Evolutionary conservation across 2,797 vertebrate genomes (phyloP).

Genomic region (Microtus californicus): DNA sequence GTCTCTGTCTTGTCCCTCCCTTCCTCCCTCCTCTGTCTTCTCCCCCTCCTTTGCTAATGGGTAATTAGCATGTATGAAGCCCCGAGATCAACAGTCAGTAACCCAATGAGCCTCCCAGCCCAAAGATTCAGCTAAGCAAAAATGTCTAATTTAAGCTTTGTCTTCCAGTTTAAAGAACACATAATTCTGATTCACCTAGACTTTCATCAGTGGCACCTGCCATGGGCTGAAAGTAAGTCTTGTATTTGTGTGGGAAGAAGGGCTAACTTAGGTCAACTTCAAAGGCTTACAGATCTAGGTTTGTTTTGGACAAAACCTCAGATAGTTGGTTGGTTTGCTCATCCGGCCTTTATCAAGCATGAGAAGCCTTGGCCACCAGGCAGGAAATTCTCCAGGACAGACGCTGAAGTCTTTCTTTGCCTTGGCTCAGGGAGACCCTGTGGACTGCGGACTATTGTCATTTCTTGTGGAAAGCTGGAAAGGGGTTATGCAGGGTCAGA

Average conservation of each 20-base stretch:
- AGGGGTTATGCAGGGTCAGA: too few relatives aligned
- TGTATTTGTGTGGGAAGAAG: neutral
- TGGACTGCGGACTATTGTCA: neutral
- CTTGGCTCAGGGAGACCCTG: neutral
- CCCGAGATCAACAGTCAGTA: neutral
- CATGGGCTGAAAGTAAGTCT: neutral
- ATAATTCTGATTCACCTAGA: neutral
- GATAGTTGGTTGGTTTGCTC: conserved; percentile 13
- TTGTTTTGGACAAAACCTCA: conserved; percentile 79
- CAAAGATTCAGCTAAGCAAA: neutral
- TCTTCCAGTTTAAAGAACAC: neutral
- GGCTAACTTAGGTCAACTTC: conserved; percentile 41
- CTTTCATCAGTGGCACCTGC: neutral
- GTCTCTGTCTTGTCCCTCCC: neutral
- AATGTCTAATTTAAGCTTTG: neutral
- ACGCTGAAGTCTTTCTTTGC: neutral
- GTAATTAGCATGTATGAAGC: neutral
- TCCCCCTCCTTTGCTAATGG: neutral
- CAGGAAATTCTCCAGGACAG: conserved; percentile 58
- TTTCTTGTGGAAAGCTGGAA: neutral
- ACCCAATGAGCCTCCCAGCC: neutral
- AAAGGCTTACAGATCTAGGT: conserved; percentile 44
- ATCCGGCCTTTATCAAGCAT: conserved; percentile 35
- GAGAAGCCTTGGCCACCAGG: conserved; percentile 35
- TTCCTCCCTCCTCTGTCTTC: neutral